These are phyloP conservation scores for Aricia artaxerxes DNA, from an alignment of 2,888 invertebrate species.

Conservation along the genomic window DNA sequence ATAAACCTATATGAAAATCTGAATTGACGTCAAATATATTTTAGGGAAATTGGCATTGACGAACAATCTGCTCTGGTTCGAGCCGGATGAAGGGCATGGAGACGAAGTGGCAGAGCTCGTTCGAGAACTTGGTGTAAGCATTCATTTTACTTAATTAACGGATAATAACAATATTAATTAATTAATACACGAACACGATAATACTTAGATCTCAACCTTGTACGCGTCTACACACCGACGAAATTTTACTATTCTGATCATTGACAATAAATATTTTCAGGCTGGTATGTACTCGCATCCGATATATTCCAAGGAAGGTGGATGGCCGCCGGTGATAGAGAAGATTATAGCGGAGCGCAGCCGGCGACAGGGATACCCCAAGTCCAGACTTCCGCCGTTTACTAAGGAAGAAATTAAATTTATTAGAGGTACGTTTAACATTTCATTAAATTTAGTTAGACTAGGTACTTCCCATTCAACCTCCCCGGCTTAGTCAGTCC, in stretches of 20 bases:
- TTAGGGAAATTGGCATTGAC: slow-evolving; percentile 55
- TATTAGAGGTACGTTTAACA: slow-evolving; percentile 45
- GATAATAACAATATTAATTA: no score
- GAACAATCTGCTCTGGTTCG: slow-evolving; percentile 59
- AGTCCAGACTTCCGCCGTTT: slow-evolving; percentile 51
- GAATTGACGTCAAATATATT: background rate
- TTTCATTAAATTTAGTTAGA: no score
- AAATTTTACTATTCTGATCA: no score
- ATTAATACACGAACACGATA: no score
- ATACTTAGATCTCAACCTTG: no score
- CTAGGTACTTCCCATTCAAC: no score
- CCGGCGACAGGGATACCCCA: slow-evolving; percentile 45
- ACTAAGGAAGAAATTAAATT: slow-evolving; percentile 51
- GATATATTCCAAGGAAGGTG: slow-evolving; percentile 54
- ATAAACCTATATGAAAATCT: background rate
- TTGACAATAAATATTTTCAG: slow-evolving; percentile 42
- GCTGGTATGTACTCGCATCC: slow-evolving; percentile 52
- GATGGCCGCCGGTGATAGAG: slow-evolving; percentile 56
- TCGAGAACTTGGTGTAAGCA: slow-evolving; percentile 66
- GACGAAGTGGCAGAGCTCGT: slow-evolving; percentile 70
- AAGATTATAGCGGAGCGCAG: slow-evolving; percentile 49
- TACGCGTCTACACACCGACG: no score
- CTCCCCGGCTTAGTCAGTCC: no score
- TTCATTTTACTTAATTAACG: background rate
- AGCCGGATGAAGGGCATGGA: slow-evolving; percentile 67